Evolutionary conservation across 2,888 invertebrate genomes (phyloP), one percentile per base, ranked within the genome.

Genomic region (Protonemura montana): DNA sequence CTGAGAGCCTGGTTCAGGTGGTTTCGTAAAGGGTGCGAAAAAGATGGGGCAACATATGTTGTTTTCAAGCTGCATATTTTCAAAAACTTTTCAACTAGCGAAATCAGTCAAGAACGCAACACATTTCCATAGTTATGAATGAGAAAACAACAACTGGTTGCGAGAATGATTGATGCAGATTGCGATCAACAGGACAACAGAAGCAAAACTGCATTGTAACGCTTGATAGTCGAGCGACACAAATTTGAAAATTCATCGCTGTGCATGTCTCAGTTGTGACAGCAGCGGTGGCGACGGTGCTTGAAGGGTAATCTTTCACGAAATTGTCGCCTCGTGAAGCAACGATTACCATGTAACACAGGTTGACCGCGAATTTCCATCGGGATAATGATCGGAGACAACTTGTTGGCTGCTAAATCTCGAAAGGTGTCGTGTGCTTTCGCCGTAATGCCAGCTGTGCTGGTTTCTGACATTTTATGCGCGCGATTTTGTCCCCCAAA

Each of bases 311-410:
- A 78, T 78, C 78, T 28, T 21, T 27, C 78, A 78, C 28, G 26
- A 28, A 78, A 78, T 78, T 78, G 78, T 78, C 78, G 27, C 28
- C 26, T 78, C 28, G 27, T 28, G 26, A 0, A 3, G 26, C 25
- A 7, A 28, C 10, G n/a, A 78, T 78, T 78, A 78, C 26, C 78
- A 78, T n/a, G n/a, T 78, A 78, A 78, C 78, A 78, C 28, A 26
- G 78, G 26, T 78, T 78, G 78, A 78, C 78, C 78, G 78, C 78
- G 26, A 26, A 78, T 78, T 78, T 25, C 26, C 78, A 59, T 78
- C 10, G 78, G 28, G 26, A 78, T 78, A 78, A 78, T 78, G 78
- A 78, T 28, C 26, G 16, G 28, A 28, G 28, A 78, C 27, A 78
- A 26, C 26, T 28, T 78, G 78, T 78, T 78, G 78, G 59, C 59